These are phyloP conservation scores for Yasuhikotakia modesta DNA, from an alignment of 2,797 vertebrate genomes.

Conservation along the genomic window DNA sequence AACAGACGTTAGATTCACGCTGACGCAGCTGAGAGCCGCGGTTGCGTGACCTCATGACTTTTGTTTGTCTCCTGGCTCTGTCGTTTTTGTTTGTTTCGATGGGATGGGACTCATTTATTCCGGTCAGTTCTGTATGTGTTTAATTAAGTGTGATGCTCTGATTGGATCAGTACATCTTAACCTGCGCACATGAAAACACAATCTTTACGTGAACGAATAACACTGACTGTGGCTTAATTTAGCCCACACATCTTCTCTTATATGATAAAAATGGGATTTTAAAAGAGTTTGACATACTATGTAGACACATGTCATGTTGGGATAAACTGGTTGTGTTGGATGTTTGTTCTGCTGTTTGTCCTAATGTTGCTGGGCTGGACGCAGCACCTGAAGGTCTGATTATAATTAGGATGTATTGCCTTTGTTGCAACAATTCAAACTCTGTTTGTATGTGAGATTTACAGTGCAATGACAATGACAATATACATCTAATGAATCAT, in stretches of 20 bases:
- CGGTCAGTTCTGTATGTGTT: constrained; percentile 12
- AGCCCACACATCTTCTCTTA: background rate
- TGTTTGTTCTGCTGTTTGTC: background rate
- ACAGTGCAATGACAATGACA: background rate
- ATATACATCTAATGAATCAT: background rate
- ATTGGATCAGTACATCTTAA: background rate
- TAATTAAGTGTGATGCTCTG: constrained; percentile 12
- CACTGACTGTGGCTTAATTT: background rate
- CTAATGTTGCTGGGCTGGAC: background rate
- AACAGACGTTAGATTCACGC: background rate
- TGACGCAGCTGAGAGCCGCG: background rate
- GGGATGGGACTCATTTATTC: constrained; percentile 10
- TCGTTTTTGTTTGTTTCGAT: background rate
- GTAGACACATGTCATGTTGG: background rate
- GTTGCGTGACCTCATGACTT: background rate
- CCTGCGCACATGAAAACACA: background rate
- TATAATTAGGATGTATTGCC: background rate
- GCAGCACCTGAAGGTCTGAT: background rate
- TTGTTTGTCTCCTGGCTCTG: background rate
- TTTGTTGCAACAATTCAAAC: background rate
- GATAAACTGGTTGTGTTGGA: background rate
- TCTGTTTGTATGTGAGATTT: background rate
- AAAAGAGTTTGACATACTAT: background rate
- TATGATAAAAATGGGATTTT: background rate
- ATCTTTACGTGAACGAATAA: background rate